A percentile compares a stretch with the other conserved stretches of the same genome.
Conservation (phyloP, 2,113 vertebrate species). For the Erythrolamprus reginae region DNA sequence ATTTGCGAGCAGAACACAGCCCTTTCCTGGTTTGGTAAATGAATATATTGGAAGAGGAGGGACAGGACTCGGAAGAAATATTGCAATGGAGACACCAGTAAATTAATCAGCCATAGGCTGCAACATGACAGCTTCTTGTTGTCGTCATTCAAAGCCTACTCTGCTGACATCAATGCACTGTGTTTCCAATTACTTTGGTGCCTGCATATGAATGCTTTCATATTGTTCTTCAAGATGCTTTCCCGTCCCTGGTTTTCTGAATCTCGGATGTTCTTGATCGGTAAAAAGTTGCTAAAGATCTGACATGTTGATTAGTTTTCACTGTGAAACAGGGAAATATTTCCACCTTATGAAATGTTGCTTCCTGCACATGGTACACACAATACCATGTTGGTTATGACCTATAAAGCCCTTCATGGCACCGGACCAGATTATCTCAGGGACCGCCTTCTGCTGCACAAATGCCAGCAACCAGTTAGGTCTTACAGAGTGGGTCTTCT, state of each 20-base stretch:
- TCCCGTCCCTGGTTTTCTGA: background rate
- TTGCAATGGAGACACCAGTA: background rate
- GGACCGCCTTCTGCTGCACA: too few species aligned
- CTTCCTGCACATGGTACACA: too few species aligned
- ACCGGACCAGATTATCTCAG: too few species aligned
- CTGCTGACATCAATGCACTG: accelerated
- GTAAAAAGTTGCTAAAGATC: background rate
- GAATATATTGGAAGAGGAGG: constrained; percentile 33
- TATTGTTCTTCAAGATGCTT: background rate
- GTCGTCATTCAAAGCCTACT: constrained; percentile 33
- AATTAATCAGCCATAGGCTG: constrained; percentile 44
- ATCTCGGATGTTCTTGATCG: background rate
- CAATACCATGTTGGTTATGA: too few species aligned
- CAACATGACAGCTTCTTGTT: constrained; percentile 22
- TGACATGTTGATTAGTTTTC: background rate
- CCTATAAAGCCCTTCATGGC: too few species aligned
- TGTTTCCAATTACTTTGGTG: background rate
- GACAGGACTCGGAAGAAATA: background rate
- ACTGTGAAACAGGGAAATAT: background rate
- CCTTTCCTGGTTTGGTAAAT: constrained; percentile 36
- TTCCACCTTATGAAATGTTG: too few species aligned
- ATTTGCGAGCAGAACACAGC: constrained; percentile 48
- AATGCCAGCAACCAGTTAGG: too few species aligned
- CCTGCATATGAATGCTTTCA: background rate
- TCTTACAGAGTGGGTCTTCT: too few species aligned